Percentiles rank a stretch among this genome's conserved stretches.
These are phyloP conservation scores for Pterostichus niger DNA, from an alignment of 2,888 invertebrate species.

Conservation along the genomic window DNA sequence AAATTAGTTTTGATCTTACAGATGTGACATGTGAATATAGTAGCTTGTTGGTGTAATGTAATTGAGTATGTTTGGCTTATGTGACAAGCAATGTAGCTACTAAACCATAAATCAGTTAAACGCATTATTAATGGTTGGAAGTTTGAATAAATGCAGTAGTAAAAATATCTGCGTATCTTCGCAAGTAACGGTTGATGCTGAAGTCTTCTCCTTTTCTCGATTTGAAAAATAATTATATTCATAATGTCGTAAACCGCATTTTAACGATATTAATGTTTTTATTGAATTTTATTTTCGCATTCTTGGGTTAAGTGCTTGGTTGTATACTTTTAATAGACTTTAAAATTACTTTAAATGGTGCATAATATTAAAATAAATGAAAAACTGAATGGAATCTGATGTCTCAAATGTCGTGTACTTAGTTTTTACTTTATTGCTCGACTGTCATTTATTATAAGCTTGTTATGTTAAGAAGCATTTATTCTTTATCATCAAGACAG, in stretches of 20 bases:
- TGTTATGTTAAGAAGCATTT: conserved; percentile 46
- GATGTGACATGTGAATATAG: too few relatives aligned
- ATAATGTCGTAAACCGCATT: conserved; percentile 41
- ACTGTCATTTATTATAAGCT: conserved; percentile 51
- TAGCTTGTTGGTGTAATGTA: too few relatives aligned
- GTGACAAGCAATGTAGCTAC: conserved; percentile 23
- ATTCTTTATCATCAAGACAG: conserved; percentile 49
- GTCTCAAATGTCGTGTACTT: conserved; percentile 24
- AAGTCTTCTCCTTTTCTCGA: background rate
- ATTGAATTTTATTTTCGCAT: conserved; percentile 58
- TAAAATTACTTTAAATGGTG: conserved; percentile 52
- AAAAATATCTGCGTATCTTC: background rate
- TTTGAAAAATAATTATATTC: conserved; percentile 49
- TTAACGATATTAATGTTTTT: conserved; percentile 59
- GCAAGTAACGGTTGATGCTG: background rate
- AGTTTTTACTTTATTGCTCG: conserved; percentile 24
- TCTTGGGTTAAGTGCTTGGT: conserved; percentile 52
- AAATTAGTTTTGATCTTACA: too few relatives aligned
- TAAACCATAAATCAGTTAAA: conserved; percentile 19
- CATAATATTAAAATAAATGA: conserved; percentile 50
- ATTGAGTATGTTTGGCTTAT: conserved; percentile 10
- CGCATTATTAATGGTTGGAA: background rate
- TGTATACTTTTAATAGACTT: conserved; percentile 57
- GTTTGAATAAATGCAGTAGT: background rate
- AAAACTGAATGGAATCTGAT: conserved; percentile 44